phyloP scores from a whole-genome alignment of 2,888 invertebrate species.

The Andrena flavipes region DNA sequence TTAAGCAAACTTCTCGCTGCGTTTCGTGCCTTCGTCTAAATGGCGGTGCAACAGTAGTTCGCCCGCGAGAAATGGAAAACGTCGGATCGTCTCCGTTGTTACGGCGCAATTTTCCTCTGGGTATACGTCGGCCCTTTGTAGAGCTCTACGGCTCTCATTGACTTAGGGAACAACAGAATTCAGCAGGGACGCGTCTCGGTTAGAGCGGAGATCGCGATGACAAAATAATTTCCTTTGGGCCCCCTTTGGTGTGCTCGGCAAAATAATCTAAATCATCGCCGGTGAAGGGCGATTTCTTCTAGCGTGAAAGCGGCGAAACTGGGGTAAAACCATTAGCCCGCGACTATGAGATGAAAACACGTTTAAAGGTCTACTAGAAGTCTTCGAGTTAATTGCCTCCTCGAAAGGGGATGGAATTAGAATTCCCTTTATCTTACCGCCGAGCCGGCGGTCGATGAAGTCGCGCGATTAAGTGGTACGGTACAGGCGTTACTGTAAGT shows the following conservation, averaged over 20 bases:
- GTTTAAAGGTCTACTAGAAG: slow-evolving; percentile 40
- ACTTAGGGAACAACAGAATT: slow-evolving; percentile 27
- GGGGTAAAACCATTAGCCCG: slow-evolving; percentile 49
- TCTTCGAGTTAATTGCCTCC: slow-evolving; percentile 36
- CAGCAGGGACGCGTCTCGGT: slow-evolving; percentile 19
- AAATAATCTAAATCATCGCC: slow-evolving; percentile 28
- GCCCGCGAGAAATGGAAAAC: background rate
- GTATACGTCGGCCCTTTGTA: background rate
- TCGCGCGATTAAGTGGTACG: background rate
- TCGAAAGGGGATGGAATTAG: background rate
- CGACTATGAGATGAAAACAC: slow-evolving; percentile 50
- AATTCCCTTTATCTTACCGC: slow-evolving; percentile 12
- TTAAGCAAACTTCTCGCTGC: background rate
- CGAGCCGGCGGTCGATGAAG: background rate
- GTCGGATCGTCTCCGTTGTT: slow-evolving; percentile 19
- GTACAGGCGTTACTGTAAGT: slow-evolving; percentile 10
- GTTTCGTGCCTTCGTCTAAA: background rate
- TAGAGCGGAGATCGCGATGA: background rate
- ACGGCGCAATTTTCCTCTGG: background rate
- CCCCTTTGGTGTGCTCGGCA: background rate
- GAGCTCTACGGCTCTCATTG: slow-evolving; percentile 22
- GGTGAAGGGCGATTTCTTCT: slow-evolving; percentile 27
- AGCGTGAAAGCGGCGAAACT: slow-evolving; percentile 25
- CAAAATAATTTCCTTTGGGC: slow-evolving; percentile 24
- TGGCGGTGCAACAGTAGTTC: background rate